Evolutionary conservation across 2,113 vertebrate species (phyloP), one percentile per base, ranked within the genome.

Genomic region (Piprites chloris): DNA sequence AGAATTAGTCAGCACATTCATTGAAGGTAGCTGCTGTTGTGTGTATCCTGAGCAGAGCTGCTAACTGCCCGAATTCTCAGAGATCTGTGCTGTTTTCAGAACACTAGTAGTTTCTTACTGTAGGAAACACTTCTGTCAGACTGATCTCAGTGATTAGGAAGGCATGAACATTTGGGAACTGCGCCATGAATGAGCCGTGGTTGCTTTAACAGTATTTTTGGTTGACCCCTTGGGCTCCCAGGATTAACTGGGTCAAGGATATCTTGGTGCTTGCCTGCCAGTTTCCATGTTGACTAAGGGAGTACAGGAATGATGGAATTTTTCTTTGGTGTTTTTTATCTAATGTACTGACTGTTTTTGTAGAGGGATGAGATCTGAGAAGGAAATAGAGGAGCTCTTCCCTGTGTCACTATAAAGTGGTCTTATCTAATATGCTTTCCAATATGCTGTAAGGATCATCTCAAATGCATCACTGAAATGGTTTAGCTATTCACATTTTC

Each of bases 161-260:
- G 32, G 19, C 26, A 76, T 7, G 7, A 28, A 6, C 10, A 9
- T 49, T 33, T 90, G 44, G 37, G 61, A 55, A 67, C 63, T 68
- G 14, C 16, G 79, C 35, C 2, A 4, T 10, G 21, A 26, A 33
- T 56, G 50, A 65, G 12, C 44, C 7, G 2, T 2, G 0, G 9
- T 30, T 88, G n/a, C 23, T 68, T 39, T 61, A 33, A 21, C 0
- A 2, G 14, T 15, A 33, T 44, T 62, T 72, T 63, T 82, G 15
- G 13, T 22, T 63, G 14, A 85, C 27, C 9, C 17, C 3, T 33
- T 9, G 11, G 21, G 2, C 8, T 83, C 19, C 52, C 21, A 37
- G 39, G 14, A 52, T 59, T 56, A 23, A 19, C 9, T 37, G 66
- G 8, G 22, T 86, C 14, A 56, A 62, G 59, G 53, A 56, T 47